Conservation (phyloP, 2,888 invertebrate genomes). For the Tenthredo amoena region DNA sequence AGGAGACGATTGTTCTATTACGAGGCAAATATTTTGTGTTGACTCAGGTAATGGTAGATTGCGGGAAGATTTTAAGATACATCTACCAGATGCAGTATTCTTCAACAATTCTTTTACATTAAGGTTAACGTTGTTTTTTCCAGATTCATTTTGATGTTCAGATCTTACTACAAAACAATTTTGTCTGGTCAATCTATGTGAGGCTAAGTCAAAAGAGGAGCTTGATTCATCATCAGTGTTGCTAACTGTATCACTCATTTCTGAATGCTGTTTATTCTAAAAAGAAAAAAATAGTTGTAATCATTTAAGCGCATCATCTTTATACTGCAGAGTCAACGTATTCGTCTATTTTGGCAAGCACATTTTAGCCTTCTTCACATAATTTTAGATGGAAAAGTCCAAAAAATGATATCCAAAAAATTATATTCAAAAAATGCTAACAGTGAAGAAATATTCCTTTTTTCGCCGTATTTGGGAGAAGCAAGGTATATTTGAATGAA, state of each 20-base stretch:
- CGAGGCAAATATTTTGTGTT: too few species aligned
- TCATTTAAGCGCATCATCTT: not conserved
- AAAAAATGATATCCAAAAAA: not conserved
- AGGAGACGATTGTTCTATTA: too few species aligned
- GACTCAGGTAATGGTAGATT: slow-evolving; percentile 1
- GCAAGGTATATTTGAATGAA: not conserved
- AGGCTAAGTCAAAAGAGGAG: not conserved
- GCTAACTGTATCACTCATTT: not conserved
- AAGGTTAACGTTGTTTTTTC: not conserved
- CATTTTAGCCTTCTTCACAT: not conserved
- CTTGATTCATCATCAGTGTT: slow-evolving; percentile 9
- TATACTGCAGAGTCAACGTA: not conserved
- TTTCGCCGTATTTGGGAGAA: not conserved
- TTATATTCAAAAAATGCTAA: not conserved
- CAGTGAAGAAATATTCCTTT: not conserved
- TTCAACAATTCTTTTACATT: slow-evolving; percentile 25
- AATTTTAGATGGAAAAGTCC: not conserved
- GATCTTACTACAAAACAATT: not conserved
- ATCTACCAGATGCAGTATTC: slow-evolving; percentile 27
- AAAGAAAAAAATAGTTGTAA: not conserved
- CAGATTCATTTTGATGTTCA: not conserved
- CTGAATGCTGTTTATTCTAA: slow-evolving; percentile 7
- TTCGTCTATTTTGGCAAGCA: not conserved
- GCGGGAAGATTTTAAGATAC: slow-evolving; percentile 27
- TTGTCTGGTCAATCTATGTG: slow-evolving; percentile 6